Evolutionary conservation across 2,113 vertebrate genomes (phyloP).

Genomic region (Mellivora capensis): DNA sequence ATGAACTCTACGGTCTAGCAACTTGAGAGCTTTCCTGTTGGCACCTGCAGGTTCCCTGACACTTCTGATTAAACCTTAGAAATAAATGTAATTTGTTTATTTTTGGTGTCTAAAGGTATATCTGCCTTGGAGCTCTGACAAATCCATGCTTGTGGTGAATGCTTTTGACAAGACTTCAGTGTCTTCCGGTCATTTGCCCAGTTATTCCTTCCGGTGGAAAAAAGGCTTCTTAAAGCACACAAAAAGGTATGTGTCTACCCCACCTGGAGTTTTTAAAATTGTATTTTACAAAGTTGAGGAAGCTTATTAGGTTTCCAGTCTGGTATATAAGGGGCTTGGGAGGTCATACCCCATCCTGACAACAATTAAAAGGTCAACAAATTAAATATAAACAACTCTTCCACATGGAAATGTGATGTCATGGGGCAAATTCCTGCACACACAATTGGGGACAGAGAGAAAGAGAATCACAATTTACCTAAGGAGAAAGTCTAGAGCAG

Average conservation of each 20-base stretch:
- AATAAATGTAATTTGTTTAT: neutral
- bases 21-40: neutral
- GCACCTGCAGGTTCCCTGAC: neutral
- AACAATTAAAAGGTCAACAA: neutral
- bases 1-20: neutral
- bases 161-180: neutral
- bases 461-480: neutral
- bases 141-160: neutral
- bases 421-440: neutral
- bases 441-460: neutral
- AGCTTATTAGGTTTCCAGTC: neutral
- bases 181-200: neutral
- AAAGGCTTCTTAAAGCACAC: neutral
- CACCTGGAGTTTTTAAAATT: neutral
- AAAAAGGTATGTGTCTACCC: neutral
- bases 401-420: neutral
- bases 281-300: neutral
- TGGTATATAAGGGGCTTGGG: neutral
- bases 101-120: neutral
- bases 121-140: neutral
- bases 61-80: neutral
- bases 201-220: neutral
- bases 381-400: neutral
- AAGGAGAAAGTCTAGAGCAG: neutral
- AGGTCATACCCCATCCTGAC: neutral